phyloP scores from a whole-genome alignment of 2,113 vertebrate species.

The Chloropsis cyanopogon region DNA sequence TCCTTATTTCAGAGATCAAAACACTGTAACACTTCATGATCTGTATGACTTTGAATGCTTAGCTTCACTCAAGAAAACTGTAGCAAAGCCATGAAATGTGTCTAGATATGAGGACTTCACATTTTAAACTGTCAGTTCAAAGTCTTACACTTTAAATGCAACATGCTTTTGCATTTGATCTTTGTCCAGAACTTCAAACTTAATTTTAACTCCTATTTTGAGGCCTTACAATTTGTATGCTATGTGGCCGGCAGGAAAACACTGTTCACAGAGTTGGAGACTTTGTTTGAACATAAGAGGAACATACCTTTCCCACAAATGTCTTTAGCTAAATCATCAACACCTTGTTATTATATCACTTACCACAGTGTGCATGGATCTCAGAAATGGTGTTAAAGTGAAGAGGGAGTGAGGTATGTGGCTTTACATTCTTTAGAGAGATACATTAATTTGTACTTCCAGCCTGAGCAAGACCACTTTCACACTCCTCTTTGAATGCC shows the following conservation, averaged over 20 bases:
- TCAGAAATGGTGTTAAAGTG: slow-evolving; percentile 32
- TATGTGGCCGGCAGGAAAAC: not conserved
- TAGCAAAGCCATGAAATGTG: not conserved
- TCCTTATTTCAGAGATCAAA: slow-evolving; percentile 8
- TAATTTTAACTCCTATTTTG: not conserved
- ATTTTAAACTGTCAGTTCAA: not conserved
- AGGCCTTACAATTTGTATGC: not conserved
- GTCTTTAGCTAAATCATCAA: slow-evolving; percentile 22
- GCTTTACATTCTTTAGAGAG: slow-evolving; percentile 19
- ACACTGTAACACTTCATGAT: not conserved
- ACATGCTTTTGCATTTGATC: not conserved
- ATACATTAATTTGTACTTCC: not conserved
- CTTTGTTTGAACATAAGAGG: not conserved
- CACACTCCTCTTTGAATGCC: not conserved
- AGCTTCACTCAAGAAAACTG: not conserved
- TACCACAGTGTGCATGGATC: not conserved
- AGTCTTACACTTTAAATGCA: not conserved
- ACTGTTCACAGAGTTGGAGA: not conserved
- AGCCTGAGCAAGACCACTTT: not conserved
- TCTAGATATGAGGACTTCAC: not conserved
- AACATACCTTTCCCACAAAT: not conserved
- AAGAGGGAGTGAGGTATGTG: slow-evolving; percentile 6
- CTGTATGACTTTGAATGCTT: not conserved
- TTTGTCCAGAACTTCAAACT: not conserved
- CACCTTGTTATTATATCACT: slow-evolving; percentile 23